Conservation (phyloP, 2,797 vertebrate species). For the Pteropus rufus region DNA sequence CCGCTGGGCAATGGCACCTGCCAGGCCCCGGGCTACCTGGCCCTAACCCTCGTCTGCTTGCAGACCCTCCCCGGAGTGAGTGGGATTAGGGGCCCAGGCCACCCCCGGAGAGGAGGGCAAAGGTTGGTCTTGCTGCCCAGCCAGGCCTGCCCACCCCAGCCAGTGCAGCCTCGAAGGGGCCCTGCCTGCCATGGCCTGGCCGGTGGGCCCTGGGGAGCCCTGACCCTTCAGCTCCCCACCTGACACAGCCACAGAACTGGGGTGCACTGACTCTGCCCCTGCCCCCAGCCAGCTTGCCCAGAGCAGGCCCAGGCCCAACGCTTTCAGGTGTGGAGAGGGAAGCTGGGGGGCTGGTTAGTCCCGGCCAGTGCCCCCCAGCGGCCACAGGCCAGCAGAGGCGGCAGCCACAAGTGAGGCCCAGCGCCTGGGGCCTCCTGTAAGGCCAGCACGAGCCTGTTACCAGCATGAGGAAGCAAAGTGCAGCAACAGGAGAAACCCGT, state of each 20-base stretch:
- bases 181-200: neutral
- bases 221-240: neutral
- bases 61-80: no score
- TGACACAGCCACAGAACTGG: neutral
- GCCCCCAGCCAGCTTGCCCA: neutral
- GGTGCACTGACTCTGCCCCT: rapidly evolving
- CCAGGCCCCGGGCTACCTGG: no score
- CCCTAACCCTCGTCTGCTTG: no score
- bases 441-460: neutral
- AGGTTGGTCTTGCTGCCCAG: neutral
- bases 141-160: neutral
- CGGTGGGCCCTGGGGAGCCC: neutral
- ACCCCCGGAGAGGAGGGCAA: neutral
- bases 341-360: rapidly evolving
- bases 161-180: neutral
- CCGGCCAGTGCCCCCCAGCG: neutral
- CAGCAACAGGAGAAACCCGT: rapidly evolving
- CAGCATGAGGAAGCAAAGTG: neutral
- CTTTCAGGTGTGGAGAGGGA: neutral
- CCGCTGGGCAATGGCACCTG: conserved; percentile 68
- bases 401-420: neutral
- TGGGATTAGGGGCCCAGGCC: neutral
- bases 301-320: neutral
- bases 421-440: neutral
- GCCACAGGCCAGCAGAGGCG: neutral